Evolutionary conservation across 2,797 vertebrate species (phyloP), one percentile per base, ranked within the genome.

Genomic region (Gallinago nigripennis): DNA sequence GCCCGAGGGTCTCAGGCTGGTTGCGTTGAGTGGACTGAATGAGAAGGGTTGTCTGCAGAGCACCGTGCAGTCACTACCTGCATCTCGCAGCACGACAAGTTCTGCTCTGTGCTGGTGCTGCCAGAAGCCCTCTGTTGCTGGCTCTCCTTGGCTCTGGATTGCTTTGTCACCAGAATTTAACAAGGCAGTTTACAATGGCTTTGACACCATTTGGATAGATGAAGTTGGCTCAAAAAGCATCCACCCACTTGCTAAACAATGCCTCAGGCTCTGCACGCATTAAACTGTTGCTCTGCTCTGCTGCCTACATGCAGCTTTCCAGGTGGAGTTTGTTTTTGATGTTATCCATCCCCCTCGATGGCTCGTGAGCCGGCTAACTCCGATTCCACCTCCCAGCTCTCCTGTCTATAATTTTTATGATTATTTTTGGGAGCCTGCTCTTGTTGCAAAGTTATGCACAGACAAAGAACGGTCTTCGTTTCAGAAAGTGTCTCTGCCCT

Each of bases 141-240:
- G 71, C 60, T 56, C 54, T 88, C 46, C 58, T 83, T 37, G 14
- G 72, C 82, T 89, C 68, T 16, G 75, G 37, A 14, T 65, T 76
- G 69, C 58, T 83, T 83, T 94, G 92, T 87, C 94, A 90, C 94
- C 91, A 72, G 90, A 58, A 90, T 95, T 95, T 92, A 94, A 86
- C 91, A 41, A 88, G 85, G 94, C 75, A 64, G 39, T 93, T 95
- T 94, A 90, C 92, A 90, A 92, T 95, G 84, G 88, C 86, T 96
- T 85, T 96, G 86, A 94, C 95, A 95, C 94, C 93, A 81, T 92
- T 95, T 73, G 86, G 87, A 91, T 78, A 92, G 92, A 91, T 87
- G 94, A 84, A 95, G 86, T 83, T 92, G 90, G 96, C 86, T 94
- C 82, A 78, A 12, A 96, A 96, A 50, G 78, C 95, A 92, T 88